Base-by-base conservation (phyloP, 2,797 vertebrate species). In the Manis javanica region DNA sequence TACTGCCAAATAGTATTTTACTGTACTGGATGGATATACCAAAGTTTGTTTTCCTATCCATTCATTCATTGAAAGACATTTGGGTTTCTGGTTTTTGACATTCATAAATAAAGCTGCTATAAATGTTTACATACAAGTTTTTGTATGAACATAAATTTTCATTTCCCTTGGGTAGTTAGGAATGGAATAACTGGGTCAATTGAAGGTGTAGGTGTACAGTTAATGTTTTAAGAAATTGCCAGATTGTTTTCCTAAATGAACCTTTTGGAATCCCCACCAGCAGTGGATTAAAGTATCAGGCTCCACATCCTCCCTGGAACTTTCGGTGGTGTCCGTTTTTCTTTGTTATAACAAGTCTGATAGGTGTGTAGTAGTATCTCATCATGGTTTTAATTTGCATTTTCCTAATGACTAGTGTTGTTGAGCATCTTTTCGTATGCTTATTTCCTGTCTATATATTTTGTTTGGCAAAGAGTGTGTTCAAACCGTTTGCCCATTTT, bases 151-250 rank as follows among this genome's bases (percentile, higher is more conserved):
- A 2, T 31, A 79, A 37, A 46, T 75, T 95, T 68, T 69, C 51
- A 3, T 74, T 72, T 31, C 77, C 57, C 18, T 46, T 59, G 34
- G 23, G 23, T 69, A 55, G 42, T 61, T 29, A 64, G 57, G 18
- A 34, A 23, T 53, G n/a, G 42, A 85, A 74, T 15, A 29, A 21
- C 46, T 46, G 64, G 63, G 26, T 68, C 66, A 24, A 18, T 29
- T 85, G 37, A 46, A 46, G 42, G 42, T 46, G 59, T 68, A 66
- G 37, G 24, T 72, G 1, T 74, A 23, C 34, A 13, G 64, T 69
- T 90, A 46, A 72, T 34, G 21, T 72, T 94, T 94, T 77, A 81
- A 63, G 78, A 81, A 72, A 61, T 68, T 61, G 85, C 66, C 75
- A 31, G 2, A 46, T n/a, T 46, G 13, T 68, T 29, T 46, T 77